Conservation (phyloP, 2,113 vertebrate genomes). For the Rhynchopsitta pachyrhyncha region DNA sequence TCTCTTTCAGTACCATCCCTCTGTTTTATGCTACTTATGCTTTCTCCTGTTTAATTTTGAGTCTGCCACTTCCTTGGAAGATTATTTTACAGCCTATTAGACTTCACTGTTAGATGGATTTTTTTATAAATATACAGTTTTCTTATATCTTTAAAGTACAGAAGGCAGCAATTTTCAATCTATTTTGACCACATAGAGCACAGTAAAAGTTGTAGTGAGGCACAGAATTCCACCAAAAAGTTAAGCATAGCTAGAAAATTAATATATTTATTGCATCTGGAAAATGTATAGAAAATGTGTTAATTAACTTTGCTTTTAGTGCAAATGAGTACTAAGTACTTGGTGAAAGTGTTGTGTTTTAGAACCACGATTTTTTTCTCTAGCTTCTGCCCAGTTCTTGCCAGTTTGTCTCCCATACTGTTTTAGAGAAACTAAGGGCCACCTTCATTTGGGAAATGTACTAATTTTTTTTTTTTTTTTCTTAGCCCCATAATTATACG, state of each 20-base stretch:
- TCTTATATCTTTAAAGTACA: neutral
- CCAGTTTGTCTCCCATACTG: neutral
- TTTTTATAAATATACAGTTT: neutral
- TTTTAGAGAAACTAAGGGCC: neutral
- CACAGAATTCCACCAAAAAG: neutral
- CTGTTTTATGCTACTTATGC: neutral
- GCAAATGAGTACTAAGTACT: neutral
- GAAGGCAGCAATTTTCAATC: neutral
- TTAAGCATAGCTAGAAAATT: neutral
- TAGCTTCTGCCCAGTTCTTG: neutral
- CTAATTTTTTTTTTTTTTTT: neutral
- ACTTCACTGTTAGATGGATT: neutral
- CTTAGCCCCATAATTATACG: neutral
- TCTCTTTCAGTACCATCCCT: neutral
- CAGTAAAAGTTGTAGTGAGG: neutral
- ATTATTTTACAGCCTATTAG: constrained; percentile 19
- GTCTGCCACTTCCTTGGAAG: neutral
- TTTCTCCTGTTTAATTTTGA: constrained; percentile 9
- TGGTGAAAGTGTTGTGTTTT: neutral
- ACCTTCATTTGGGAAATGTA: neutral
- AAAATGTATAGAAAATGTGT: neutral
- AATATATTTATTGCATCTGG: neutral
- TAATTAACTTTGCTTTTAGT: neutral
- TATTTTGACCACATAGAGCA: neutral
- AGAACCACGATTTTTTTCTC: neutral